A percentile compares a stretch with the other conserved stretches of the same genome.
These are phyloP conservation scores for Champsocephalus gunnari DNA, from an alignment of 2,797 vertebrate genomes.

Conservation along the genomic window DNA sequence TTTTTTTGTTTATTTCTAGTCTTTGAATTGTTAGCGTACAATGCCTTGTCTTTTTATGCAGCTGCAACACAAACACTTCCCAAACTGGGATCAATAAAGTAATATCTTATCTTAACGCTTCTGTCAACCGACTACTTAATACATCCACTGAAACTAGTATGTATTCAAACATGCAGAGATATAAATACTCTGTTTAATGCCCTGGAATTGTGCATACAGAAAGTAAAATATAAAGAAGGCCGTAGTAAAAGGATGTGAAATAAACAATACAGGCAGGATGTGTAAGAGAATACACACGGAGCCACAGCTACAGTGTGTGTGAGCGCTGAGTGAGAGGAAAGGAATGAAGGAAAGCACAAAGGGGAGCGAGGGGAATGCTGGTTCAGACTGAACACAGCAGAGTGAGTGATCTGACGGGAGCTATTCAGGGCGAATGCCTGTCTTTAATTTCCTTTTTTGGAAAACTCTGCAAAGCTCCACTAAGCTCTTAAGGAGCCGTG, in stretches of 20 bases:
- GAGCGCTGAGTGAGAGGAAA: conserved; percentile 30
- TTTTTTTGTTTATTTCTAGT: too few species aligned
- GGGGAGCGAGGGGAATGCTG: conserved; percentile 36
- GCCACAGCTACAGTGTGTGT: conserved; percentile 1
- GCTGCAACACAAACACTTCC: too few species aligned
- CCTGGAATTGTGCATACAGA: too few species aligned
- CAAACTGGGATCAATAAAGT: too few species aligned
- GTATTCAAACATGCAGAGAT: background rate
- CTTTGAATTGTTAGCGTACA: too few species aligned
- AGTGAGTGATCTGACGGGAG: conserved; percentile 64
- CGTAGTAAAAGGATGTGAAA: background rate
- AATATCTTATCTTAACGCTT: background rate
- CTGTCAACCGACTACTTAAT: background rate
- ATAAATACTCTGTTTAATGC: background rate
- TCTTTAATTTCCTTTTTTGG: conserved; percentile 84
- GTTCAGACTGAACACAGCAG: conserved; percentile 22
- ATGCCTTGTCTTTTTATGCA: too few species aligned
- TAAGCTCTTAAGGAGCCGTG: conserved; percentile 82
- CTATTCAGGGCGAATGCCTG: conserved; percentile 74
- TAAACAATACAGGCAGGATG: conserved; percentile 11
- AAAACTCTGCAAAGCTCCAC: conserved; percentile 80
- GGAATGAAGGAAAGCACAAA: conserved; percentile 50
- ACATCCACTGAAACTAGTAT: background rate
- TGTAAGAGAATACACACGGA: background rate
- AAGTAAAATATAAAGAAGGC: background rate